Conservation (phyloP, 2,888 invertebrate genomes). For the Hirtodrosophila trivittata region DNA sequence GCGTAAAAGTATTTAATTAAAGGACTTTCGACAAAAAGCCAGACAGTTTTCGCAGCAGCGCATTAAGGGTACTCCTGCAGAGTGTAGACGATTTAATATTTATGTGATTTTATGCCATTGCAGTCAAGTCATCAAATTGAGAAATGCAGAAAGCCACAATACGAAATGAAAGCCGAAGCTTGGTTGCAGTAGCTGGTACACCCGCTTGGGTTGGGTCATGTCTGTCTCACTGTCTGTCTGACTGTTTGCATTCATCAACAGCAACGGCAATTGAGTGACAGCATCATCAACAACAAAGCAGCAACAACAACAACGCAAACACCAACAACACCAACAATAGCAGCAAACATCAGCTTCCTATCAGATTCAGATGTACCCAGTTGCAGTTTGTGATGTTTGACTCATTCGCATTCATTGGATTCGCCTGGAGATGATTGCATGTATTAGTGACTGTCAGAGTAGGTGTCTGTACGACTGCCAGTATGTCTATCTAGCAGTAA, state of each 20-base stretch:
- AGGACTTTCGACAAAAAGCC: constrained; percentile 18
- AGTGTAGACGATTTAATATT: constrained; percentile 50
- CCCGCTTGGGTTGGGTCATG: no score
- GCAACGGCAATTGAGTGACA: constrained; percentile 69
- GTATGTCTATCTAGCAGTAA: constrained; percentile 26
- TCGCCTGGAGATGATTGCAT: constrained; percentile 62
- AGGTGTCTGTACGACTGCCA: constrained; percentile 8
- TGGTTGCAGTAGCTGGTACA: no score
- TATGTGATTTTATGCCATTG: constrained; percentile 52
- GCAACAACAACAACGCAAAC: constrained; percentile 10
- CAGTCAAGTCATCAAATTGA: constrained; percentile 52
- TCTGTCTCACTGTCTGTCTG: constrained; percentile 10
- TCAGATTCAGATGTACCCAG: constrained; percentile 49
- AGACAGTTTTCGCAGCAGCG: no score
- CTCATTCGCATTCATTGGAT: constrained; percentile 69
- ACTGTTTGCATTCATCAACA: constrained; percentile 69
- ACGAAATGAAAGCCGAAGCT: constrained; percentile 1
- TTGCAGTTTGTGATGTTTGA: constrained; percentile 50
- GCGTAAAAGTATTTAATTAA: constrained; percentile 71
- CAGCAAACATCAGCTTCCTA: constrained; percentile 27
- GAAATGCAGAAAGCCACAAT: constrained; percentile 33
- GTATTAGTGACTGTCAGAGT: constrained; percentile 58
- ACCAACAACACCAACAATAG: constrained; percentile 7
- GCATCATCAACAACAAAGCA: constrained; percentile 32
- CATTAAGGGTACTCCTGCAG: neutral